Evolutionary conservation across 1,140 invertebrate genomes (phyloP).

Genomic region (Lucilia cuprina): DNA sequence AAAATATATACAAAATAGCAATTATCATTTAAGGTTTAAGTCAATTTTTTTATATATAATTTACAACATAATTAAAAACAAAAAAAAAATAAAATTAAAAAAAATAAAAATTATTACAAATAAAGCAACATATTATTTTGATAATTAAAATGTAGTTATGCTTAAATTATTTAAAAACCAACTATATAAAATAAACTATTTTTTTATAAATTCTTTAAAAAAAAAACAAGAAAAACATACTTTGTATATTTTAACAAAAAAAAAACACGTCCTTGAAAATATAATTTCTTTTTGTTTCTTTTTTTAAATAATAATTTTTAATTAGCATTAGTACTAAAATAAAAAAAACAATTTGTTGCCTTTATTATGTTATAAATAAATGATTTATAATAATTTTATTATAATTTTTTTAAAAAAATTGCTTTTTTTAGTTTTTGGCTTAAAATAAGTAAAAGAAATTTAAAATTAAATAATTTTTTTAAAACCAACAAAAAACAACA

Average conservation of each 20-base stretch:
- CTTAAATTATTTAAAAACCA: not conserved
- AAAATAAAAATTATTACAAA: not conserved
- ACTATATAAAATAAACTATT: not conserved
- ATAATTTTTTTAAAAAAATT: not conserved
- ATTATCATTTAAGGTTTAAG: not conserved
- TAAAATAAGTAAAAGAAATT: not conserved
- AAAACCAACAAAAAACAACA: not conserved
- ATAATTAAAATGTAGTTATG: not conserved
- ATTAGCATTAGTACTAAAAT: not conserved
- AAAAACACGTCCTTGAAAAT: not conserved
- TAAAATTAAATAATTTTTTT: not conserved
- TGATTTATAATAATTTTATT: not conserved
- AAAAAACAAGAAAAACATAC: not conserved
- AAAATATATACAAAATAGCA: not conserved
- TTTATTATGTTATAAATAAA: not conserved
- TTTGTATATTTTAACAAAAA: not conserved
- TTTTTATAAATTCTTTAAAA: not conserved
- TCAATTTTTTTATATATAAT: constrained; percentile 3
- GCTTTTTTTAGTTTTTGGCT: not conserved
- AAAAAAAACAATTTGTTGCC: not conserved
- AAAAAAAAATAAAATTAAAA: not conserved
- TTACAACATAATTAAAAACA: not conserved
- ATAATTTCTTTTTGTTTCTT: not conserved
- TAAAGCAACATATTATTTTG: not conserved
- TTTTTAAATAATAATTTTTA: not conserved